These are phyloP conservation scores for Pasiphila rectangulata DNA, from an alignment of 2,888 invertebrate species.

Conservation along the genomic window DNA sequence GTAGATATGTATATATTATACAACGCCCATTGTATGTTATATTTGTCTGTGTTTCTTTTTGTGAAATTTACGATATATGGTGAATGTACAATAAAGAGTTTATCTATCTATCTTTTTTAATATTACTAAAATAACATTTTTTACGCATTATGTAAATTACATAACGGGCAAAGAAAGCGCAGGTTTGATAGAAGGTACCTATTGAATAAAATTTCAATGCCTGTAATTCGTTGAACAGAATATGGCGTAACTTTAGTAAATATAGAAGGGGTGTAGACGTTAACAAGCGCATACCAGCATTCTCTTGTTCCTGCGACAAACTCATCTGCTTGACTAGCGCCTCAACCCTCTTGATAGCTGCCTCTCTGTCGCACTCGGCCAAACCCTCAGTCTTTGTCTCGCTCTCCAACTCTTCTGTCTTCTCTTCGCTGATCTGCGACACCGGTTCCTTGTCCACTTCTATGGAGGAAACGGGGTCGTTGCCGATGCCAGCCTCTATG, in stretches of 20 bases:
- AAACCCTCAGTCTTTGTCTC: slow-evolving; percentile 53
- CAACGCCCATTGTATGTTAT: too few relatives aligned
- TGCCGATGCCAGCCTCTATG: slow-evolving; percentile 51
- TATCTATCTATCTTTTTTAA: too few relatives aligned
- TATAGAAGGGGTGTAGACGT: not conserved
- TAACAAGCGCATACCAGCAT: slow-evolving; percentile 77
- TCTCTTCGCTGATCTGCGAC: slow-evolving; percentile 57
- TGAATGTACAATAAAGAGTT: too few relatives aligned
- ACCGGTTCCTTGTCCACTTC: slow-evolving; percentile 53
- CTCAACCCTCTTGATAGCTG: slow-evolving; percentile 81
- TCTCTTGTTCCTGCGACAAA: slow-evolving; percentile 84
- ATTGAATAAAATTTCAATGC: too few relatives aligned
- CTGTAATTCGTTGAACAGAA: slow-evolving; percentile 8
- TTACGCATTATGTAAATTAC: too few relatives aligned
- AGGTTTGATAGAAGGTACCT: too few relatives aligned
- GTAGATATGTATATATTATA: too few relatives aligned
- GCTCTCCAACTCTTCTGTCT: slow-evolving; percentile 41
- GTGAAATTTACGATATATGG: too few relatives aligned
- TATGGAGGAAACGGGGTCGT: slow-evolving; percentile 53
- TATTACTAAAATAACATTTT: too few relatives aligned
- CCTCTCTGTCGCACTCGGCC: slow-evolving; percentile 58
- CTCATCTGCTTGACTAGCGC: slow-evolving; percentile 91
- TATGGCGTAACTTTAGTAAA: not conserved
- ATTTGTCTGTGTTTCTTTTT: too few relatives aligned
- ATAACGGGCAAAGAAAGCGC: too few relatives aligned